These are phyloP conservation scores for Flexamia atlantica DNA, from an alignment of 2,888 invertebrate species.

Conservation along the genomic window DNA sequence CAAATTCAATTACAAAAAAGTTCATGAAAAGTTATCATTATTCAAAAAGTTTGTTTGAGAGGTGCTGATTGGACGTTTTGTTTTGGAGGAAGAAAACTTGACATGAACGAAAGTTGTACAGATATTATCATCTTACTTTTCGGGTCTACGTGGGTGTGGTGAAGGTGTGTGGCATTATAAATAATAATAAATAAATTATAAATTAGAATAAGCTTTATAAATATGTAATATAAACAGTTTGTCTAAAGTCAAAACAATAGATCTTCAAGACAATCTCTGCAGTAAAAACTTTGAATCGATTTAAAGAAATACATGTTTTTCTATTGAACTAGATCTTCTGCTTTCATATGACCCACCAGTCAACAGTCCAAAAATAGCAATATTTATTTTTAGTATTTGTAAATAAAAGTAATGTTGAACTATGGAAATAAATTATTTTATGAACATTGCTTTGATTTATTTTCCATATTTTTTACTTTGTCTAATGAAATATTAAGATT, in stretches of 20 bases:
- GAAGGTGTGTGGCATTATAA: conserved; percentile 66
- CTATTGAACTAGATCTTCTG: neutral
- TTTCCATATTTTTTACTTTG: too few species aligned
- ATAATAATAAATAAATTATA: conserved; percentile 62
- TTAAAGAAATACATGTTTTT: neutral
- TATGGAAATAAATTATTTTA: conserved; percentile 59
- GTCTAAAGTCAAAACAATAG: conserved; percentile 6
- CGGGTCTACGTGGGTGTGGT: conserved; percentile 64
- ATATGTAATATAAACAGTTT: conserved; percentile 63
- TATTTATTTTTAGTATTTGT: conserved; percentile 37
- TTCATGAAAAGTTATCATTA: too few species aligned
- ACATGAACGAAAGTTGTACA: conserved; percentile 48
- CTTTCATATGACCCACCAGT: conserved; percentile 46
- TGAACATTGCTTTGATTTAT: neutral
- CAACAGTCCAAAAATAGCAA: conserved; percentile 53
- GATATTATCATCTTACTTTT: conserved; percentile 59
- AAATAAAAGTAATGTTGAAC: conserved; percentile 51
- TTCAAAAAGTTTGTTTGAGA: too few species aligned
- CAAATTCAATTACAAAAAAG: too few species aligned
- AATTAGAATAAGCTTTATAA: conserved; percentile 60
- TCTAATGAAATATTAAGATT: too few species aligned
- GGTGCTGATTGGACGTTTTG: too few species aligned
- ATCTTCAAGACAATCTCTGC: neutral
- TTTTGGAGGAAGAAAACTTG: conserved; percentile 46
- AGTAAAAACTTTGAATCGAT: conserved; percentile 16